Base-by-base conservation (phyloP, 1,140 invertebrate genomes). In the Andricus grossulariae region DNA sequence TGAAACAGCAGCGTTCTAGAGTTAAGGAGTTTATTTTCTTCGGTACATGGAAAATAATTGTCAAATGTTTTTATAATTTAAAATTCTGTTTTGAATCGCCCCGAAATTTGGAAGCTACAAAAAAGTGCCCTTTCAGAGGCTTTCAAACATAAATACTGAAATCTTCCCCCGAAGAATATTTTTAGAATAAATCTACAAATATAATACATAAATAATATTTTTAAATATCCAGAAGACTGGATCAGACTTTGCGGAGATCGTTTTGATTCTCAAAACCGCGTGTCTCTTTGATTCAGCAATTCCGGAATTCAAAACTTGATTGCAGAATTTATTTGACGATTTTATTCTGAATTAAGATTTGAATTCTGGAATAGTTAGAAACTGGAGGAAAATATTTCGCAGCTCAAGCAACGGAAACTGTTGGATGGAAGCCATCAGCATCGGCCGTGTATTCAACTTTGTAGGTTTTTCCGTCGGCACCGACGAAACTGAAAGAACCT, bases 401-500 rank as follows among this genome's bases (percentile, higher is more conserved):
- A 54, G 52, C 52, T 77, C 82, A 87, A 39, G 85, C 85, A 16
- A 91, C 88, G 72, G 88, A 84, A 51, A 91, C 88, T 3, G 84
- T 88, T 8, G 90, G 90, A 39, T 90, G 88, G 78, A 88, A 92
- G 45, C 90, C 90, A 70, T 89, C 87, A 50, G 90, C 88, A 76
- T 91, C 90, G 2, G 91, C 90, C 8, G 83, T 90, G 45, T 91
- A 92, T 74, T 89, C 86, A 25, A 92, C 90, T 81, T 86, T 86
- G 82, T 91, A 92, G 5, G 90, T 91, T 60, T 91, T 90, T 19
- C 90, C 89, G 74, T 92, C 91, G 3, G 86, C 83, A 7, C 86
- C 84, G 8, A 85, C 84, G 77, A 87, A 92, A n/a, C 84, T 84
- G 78, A 90, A 92, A 25, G 89, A 91, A 16, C 91, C 91, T 0